Percentiles rank a stretch among this genome's conserved stretches.
Conservation (phyloP, 2,888 invertebrate species). For the Ochropacha duplaris region DNA sequence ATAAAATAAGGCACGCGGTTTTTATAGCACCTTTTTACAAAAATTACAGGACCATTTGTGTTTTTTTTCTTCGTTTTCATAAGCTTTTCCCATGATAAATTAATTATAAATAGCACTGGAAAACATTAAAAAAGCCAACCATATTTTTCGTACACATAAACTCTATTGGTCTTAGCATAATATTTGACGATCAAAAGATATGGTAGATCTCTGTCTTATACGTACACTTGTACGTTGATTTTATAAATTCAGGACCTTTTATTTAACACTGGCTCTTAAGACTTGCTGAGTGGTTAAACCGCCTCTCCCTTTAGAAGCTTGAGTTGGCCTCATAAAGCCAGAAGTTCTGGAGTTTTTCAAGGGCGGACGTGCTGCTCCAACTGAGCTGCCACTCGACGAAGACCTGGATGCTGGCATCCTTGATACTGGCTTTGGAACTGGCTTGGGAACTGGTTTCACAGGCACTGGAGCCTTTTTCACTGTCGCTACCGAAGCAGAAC, state of each 20-base stretch:
- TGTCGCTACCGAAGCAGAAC: slow-evolving; percentile 90
- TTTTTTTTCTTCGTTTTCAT: not conserved
- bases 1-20: slow-evolving; percentile 30
- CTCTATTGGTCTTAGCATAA: slow-evolving; percentile 2
- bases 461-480: slow-evolving; percentile 87
- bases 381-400: slow-evolving; percentile 76
- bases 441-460: slow-evolving; percentile 68
- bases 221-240: not conserved
- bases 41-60: no score
- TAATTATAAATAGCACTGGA: not conserved
- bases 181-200: not conserved
- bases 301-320: slow-evolving; percentile 90
- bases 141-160: slow-evolving; percentile 1
- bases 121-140: not conserved
- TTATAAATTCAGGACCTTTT: slow-evolving; percentile 23
- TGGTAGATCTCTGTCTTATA: not conserved
- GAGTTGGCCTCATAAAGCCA: slow-evolving; percentile 94
- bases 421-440: slow-evolving; percentile 69
- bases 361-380: slow-evolving; percentile 74
- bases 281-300: slow-evolving; percentile 53
- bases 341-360: slow-evolving; percentile 69
- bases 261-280: slow-evolving; percentile 62
- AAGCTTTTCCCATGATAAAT: not conserved
- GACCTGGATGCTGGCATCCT: slow-evolving; percentile 76
- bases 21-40: not conserved